Evolutionary conservation across 2,797 vertebrate species (phyloP).

Genomic region (Acestrorhynchus altus): DNA sequence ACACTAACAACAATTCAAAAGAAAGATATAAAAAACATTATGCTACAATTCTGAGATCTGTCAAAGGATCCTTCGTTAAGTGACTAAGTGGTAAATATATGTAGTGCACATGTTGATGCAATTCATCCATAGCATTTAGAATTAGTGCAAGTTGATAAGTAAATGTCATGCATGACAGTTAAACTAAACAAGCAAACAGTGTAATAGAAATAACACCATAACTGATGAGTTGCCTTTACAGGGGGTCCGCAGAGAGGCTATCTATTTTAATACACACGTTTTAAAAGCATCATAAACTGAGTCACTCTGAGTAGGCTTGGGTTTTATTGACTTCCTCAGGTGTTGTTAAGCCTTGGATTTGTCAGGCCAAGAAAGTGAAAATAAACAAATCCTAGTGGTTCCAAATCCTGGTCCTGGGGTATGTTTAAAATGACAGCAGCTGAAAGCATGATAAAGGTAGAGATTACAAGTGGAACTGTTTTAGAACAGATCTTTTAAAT

Average conservation of each 20-base stretch:
- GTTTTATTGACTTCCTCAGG: neutral
- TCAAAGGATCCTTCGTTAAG: neutral
- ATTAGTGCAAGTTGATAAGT: neutral
- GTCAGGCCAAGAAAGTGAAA: neutral
- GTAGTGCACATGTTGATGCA: neutral
- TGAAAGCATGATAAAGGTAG: no score
- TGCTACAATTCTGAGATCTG: neutral
- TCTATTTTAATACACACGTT: neutral
- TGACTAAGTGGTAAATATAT: neutral
- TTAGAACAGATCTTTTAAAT: no score
- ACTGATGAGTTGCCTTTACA: neutral
- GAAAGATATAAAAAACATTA: neutral
- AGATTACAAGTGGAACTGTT: no score
- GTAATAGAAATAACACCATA: neutral
- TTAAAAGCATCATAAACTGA: neutral
- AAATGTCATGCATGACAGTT: neutral
- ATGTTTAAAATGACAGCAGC: neutral
- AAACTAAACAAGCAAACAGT: neutral
- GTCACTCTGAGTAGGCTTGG: neutral
- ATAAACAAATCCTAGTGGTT: neutral
- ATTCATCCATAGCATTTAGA: constrained; percentile 10
- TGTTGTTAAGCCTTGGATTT: neutral
- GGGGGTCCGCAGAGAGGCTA: neutral
- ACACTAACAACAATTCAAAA: neutral
- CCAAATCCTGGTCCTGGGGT: neutral